Evolutionary conservation across 2,888 invertebrate species (phyloP).

Genomic region (Sussaba pulchella): DNA sequence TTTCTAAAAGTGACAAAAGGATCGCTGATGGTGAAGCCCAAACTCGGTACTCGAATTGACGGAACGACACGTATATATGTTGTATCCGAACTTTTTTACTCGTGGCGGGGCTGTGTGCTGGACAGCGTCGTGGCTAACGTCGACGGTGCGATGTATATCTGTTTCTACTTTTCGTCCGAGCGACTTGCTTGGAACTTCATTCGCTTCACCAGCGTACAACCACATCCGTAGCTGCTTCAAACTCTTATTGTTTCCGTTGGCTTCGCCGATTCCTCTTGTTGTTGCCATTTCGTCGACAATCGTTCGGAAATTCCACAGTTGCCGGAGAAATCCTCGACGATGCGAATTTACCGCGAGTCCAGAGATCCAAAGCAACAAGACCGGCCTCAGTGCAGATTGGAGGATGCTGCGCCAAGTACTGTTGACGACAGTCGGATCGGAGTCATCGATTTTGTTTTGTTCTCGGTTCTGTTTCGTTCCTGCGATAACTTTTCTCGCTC

Average conservation of each 20-base stretch:
- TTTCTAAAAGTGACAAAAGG: too few species aligned
- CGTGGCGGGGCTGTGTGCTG: background rate
- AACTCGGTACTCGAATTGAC: too few species aligned
- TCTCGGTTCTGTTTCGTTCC: too few species aligned
- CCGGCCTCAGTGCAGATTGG: too few species aligned
- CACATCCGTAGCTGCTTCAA: background rate
- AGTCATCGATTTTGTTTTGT: too few species aligned
- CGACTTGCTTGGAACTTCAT: background rate
- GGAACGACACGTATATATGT: too few species aligned
- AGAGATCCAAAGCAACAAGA: background rate
- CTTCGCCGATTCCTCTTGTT: background rate
- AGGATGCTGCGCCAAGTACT: too few species aligned
- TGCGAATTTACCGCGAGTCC: background rate
- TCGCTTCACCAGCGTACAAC: background rate
- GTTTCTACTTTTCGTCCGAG: slow-evolving; percentile 8
- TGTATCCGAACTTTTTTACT: slow-evolving; percentile 1
- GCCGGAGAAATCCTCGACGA: background rate
- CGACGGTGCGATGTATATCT: background rate
- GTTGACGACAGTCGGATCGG: too few species aligned
- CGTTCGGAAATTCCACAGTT: background rate
- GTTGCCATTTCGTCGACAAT: background rate
- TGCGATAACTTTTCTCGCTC: too few species aligned
- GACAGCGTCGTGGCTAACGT: background rate
- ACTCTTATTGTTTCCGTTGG: background rate
- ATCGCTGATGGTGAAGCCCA: too few species aligned